A percentile compares a stretch with the other conserved stretches of the same genome.
Conservation (phyloP, 2,113 vertebrate species). For the Pteruthius melanotis region DNA sequence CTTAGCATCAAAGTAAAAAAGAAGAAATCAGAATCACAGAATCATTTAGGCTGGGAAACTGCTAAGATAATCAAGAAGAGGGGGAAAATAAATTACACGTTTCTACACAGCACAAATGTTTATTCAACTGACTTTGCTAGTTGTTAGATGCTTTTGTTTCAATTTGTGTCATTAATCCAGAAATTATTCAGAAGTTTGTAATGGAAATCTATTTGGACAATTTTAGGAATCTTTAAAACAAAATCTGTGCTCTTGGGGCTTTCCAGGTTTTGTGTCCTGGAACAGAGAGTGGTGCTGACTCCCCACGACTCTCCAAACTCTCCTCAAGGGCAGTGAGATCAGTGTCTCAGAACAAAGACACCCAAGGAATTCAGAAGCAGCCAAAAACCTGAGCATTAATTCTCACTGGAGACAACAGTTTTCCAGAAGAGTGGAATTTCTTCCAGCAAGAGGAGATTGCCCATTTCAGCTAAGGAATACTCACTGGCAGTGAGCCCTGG, state of each 20-base stretch:
- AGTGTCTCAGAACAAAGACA: neutral
- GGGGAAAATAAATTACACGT: neutral
- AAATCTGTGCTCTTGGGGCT: neutral
- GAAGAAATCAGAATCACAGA: neutral
- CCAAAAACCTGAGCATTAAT: neutral
- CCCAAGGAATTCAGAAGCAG: neutral
- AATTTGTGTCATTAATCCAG: rapidly evolving
- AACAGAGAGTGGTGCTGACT: rapidly evolving
- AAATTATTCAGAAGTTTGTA: neutral
- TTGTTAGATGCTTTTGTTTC: neutral
- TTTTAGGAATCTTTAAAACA: neutral
- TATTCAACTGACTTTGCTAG: neutral
- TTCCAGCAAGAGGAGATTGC: neutral
- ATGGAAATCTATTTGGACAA: neutral
- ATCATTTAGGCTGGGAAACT: neutral
- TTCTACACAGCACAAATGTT: neutral
- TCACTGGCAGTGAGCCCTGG: neutral
- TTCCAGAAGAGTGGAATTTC: neutral
- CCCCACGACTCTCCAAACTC: neutral
- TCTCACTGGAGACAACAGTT: neutral
- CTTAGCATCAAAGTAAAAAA: neutral
- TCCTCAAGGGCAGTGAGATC: neutral
- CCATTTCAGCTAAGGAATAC: neutral
- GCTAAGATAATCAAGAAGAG: neutral
- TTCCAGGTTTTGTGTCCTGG: neutral